Evolutionary conservation across 2,888 invertebrate species (phyloP).

Genomic region (Trichogramma evanescens): DNA sequence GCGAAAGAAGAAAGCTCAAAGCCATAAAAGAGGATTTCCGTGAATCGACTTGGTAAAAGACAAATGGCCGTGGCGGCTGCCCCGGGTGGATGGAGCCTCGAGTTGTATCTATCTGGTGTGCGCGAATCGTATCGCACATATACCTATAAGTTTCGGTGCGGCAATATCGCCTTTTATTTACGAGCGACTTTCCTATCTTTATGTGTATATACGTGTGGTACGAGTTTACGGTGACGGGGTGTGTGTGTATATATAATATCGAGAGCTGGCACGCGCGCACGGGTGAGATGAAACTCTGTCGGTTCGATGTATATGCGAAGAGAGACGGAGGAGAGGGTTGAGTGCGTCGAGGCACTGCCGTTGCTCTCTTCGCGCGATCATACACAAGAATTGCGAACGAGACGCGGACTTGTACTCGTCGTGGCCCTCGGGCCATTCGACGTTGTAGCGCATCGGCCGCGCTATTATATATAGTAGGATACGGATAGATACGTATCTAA

Average conservation of each 20-base stretch:
- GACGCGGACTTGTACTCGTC: slow-evolving; percentile 25
- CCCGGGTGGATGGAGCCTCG: too few relatives aligned
- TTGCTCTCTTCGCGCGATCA: slow-evolving; percentile 27
- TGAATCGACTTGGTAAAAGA: slow-evolving; percentile 33
- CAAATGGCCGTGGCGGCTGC: slow-evolving; percentile 31
- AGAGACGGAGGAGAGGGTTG: background rate
- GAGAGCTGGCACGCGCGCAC: background rate
- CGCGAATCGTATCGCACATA: background rate
- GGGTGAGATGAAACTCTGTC: background rate
- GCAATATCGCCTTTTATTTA: slow-evolving; percentile 40
- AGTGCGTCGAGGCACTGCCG: slow-evolving; percentile 20
- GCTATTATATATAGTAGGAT: too few relatives aligned
- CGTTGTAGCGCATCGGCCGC: background rate
- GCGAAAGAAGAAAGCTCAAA: background rate
- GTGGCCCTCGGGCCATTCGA: slow-evolving; percentile 30
- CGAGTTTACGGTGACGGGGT: too few relatives aligned
- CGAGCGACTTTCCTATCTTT: slow-evolving; percentile 22
- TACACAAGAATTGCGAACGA: slow-evolving; percentile 7
- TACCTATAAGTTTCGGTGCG: slow-evolving; percentile 10
- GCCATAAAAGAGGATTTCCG: slow-evolving; percentile 25
- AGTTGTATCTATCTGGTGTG: background rate
- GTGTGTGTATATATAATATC: slow-evolving; percentile 1
- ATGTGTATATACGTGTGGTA: too few relatives aligned
- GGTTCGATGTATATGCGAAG: background rate
- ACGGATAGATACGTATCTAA: too few relatives aligned